Evolutionary conservation across 2,797 vertebrate genomes (phyloP).

Genomic region (Adrianichthys oophorus): DNA sequence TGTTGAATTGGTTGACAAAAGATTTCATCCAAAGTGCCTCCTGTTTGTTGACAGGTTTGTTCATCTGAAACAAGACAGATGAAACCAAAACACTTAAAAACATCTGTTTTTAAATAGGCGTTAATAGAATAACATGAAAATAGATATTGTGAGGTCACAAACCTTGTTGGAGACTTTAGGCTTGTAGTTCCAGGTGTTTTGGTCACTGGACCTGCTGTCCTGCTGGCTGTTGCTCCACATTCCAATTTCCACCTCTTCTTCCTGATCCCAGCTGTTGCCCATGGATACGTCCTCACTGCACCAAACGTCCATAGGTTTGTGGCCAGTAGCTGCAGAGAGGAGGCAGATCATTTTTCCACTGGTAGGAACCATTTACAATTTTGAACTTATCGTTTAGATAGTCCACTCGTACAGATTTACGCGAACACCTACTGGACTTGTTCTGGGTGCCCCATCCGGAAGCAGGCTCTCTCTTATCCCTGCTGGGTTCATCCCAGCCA

Average conservation of each 20-base stretch:
- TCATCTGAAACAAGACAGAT: constrained; percentile 79
- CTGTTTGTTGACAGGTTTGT: constrained; percentile 91
- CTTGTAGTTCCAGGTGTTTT: constrained; percentile 90
- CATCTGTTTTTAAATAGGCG: too few species aligned
- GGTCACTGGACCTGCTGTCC: constrained; percentile 81
- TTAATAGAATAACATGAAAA: too few species aligned
- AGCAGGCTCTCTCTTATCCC: constrained; percentile 55
- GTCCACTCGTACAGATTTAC: background rate
- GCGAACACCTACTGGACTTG: constrained; percentile 84
- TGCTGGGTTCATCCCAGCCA: constrained; percentile 84
- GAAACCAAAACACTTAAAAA: background rate
- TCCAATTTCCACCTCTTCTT: constrained; percentile 95
- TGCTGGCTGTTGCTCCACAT: constrained; percentile 96
- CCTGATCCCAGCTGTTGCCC: constrained; percentile 90
- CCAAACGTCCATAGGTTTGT: constrained; percentile 96
- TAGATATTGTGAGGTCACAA: background rate
- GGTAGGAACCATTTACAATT: too few species aligned
- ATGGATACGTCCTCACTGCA: constrained; percentile 84
- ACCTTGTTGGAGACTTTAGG: constrained; percentile 93
- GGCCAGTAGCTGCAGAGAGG: constrained; percentile 65
- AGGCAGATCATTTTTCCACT: background rate
- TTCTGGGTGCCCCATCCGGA: constrained; percentile 83
- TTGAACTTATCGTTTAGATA: background rate
- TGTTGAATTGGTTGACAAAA: constrained; percentile 93
- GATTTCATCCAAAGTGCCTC: constrained; percentile 96